A percentile compares a stretch with the other conserved stretches of the same genome.
phyloP scores from a whole-genome alignment of 2,113 vertebrate genomes.

The Nesoenas mayeri region DNA sequence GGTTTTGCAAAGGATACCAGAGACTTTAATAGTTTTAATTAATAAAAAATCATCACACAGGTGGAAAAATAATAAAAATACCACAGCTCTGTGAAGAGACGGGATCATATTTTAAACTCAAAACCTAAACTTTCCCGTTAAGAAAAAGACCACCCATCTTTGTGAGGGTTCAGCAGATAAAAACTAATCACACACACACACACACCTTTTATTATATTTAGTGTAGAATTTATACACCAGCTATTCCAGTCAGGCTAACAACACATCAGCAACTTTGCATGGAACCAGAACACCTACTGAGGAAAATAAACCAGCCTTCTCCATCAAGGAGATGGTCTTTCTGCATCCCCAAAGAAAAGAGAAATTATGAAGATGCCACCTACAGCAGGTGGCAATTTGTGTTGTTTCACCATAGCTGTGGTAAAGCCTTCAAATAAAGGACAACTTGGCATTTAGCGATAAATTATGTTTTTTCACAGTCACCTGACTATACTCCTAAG shows the following conservation, averaged over 20 bases:
- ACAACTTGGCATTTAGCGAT: neutral
- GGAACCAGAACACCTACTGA: neutral
- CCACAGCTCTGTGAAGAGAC: neutral
- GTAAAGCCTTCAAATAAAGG: neutral
- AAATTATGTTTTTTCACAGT: neutral
- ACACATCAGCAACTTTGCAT: neutral
- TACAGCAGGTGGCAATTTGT: neutral
- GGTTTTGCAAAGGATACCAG: neutral
- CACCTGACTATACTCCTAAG: neutral
- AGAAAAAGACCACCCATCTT: neutral
- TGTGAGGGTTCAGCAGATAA: neutral
- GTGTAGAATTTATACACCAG: neutral
- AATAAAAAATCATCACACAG: neutral
- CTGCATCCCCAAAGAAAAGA: neutral
- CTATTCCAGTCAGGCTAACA: neutral
- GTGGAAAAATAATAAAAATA: neutral
- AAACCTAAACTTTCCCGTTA: neutral
- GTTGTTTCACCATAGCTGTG: neutral
- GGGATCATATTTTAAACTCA: neutral
- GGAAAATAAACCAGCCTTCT: neutral
- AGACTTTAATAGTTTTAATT: neutral
- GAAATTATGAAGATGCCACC: neutral
- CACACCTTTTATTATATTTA: neutral
- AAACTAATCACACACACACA: fast-evolving
- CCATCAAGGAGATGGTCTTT: neutral